Evolutionary conservation across 2,113 vertebrate species (phyloP), one percentile per base, ranked within the genome.

Genomic region (Ammospiza caudacuta): DNA sequence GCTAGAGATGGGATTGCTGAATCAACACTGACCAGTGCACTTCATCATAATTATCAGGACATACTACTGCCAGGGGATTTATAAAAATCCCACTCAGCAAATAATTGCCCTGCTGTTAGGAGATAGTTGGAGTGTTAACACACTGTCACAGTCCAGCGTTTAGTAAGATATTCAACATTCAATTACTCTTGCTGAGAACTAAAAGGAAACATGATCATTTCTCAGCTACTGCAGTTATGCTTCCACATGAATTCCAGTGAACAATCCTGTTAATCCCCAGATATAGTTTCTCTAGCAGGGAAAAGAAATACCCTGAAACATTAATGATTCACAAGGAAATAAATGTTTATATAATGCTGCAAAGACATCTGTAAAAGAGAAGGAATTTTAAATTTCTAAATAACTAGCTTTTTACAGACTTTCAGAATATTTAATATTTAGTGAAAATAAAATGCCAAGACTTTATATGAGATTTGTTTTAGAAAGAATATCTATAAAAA

Each of bases 11-110:
- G 87, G 95, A 94, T 92, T 98, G 98, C 98, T 98, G 99, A 99
- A 98, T 99, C 98, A 98, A 98, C 98, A 98, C 98, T 98, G 99
- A 98, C 98, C 98, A 98, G 76, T 97, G 96, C 98, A 98, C 98
- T 99, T 98, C 98, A 98, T 99, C 98, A 98, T 98, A 98, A 99
- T 99, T 98, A 99, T 98, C 98, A 98, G 97, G 97, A 97, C 97
- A 97, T 77, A 96, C 96, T 89, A 95, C 96, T 98, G 98, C 98
- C 98, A 97, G 97, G 98, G 98, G 98, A 98, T 98, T 98, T 98
- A 98, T 98, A 98, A 98, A 97, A 98, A 97, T 97, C 97, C 97
- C 98, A 98, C 98, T 98, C 98, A 98, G 98, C 98, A 98, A 98
- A 98, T 98, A 98, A 98, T 97, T 97, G 98, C 95, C 97, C 98